Conservation (phyloP, 2,113 vertebrate species). For the Myrmecobius fasciatus region DNA sequence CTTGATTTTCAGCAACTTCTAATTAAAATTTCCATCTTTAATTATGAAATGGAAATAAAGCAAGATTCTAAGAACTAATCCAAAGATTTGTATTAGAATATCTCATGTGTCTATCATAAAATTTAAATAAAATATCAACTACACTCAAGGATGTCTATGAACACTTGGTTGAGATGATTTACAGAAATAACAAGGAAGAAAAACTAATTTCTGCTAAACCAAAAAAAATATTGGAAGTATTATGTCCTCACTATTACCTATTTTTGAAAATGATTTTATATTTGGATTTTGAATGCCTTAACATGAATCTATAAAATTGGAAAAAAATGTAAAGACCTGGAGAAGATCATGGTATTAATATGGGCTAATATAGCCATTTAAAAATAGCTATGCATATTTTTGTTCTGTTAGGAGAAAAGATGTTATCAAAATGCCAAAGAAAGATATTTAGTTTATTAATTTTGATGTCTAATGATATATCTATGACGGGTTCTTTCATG, state of each 20-base stretch:
- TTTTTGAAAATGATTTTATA: too few species aligned
- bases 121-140: neutral
- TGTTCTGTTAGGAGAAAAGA: neutral
- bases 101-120: neutral
- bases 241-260: too few species aligned
- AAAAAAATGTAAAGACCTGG: neutral
- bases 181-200: too few species aligned
- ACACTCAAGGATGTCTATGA: too few species aligned
- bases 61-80: neutral
- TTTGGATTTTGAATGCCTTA: too few species aligned
- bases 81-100: neutral
- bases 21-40: neutral
- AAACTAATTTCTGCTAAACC: too few species aligned
- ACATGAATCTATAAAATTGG: too few species aligned
- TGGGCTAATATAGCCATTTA: neutral
- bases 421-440: neutral
- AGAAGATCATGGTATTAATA: neutral
- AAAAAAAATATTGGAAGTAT: too few species aligned
- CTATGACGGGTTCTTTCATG: neutral
- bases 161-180: too few species aligned
- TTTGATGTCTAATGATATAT: neutral
- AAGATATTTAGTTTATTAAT: neutral
- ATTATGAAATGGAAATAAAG: neutral
- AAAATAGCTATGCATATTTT: neutral
- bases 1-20: neutral